Base-by-base conservation (phyloP, 2,113 vertebrate species). In the Setophaga coronata region DNA sequence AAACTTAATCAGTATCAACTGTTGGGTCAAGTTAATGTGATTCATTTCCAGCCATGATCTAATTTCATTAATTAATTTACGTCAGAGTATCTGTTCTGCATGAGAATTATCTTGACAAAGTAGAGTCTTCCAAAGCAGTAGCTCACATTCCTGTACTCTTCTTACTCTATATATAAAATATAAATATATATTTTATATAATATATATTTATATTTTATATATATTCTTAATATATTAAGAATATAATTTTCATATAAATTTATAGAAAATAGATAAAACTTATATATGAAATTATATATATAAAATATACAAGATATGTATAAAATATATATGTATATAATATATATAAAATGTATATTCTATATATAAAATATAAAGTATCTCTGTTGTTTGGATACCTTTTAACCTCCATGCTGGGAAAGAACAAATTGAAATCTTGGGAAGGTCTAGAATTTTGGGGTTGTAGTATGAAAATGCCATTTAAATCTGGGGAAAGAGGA, bases 71-170 rank as follows among this genome's bases (percentile, higher is more conserved):
- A 76, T 60, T 82, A 71, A 84, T 84, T 90, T 87, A 36, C 58
- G 42, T 60, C 40, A 57, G 18, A 18, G 34, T 87, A 24, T 93
- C 88, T 88, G 66, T 81, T 95, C 77, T 88, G 64, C 71, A 31
- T 69, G 31, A 53, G 71, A 82, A 88, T 95, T 90, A 50, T 42
- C 76, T 70, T 92, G 84, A 77, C 94, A 92, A 25, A 72, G 84
- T 40, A 81, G 53, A 76, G 19, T 89, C 90, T 71, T 40, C 43
- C 42, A 33, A 80, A 43, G 38, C 36, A 28, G 36, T 25, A 66
- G 16, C 20, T 31, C 28, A 16, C 6, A 3, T 51, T 71, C 36
- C 34, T 73, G n/a, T 29, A 10, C 24, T 72, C 24, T 18, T 43
- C 45, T 69, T 54, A 47, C 10, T 64, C 77, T 45, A 9, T 43